A percentile compares a stretch with the other conserved stretches of the same genome.
phyloP scores from a whole-genome alignment of 2,113 vertebrate species.

The Halichoerus grypus region DNA sequence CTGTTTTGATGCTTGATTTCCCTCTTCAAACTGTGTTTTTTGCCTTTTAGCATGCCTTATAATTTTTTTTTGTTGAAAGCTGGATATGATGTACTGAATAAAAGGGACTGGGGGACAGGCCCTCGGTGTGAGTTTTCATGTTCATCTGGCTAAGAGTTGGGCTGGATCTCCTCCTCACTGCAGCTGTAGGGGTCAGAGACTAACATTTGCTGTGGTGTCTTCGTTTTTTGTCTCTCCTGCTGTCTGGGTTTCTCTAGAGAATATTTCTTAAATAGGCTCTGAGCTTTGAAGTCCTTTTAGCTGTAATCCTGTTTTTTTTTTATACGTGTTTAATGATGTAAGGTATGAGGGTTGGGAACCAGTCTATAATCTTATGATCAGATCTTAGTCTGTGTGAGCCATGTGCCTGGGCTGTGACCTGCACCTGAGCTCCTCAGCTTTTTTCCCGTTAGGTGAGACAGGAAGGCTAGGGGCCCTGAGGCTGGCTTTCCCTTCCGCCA shows the following conservation, averaged over 20 bases:
- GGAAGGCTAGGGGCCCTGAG: fast-evolving
- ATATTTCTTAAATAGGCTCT: background rate
- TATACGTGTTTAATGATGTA: no score
- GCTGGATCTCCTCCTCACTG: no score
- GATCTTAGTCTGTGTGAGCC: background rate
- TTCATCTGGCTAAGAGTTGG: background rate
- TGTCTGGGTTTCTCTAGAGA: background rate
- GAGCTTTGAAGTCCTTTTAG: background rate
- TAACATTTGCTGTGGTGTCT: background rate
- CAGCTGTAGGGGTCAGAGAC: background rate
- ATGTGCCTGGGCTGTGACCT: background rate
- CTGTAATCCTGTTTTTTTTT: background rate
- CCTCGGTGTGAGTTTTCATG: background rate
- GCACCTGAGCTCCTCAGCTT: background rate
- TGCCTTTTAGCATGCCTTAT: background rate
- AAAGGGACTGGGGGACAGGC: background rate
- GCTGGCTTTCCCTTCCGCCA: background rate
- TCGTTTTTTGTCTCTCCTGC: background rate
- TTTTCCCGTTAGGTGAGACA: no score
- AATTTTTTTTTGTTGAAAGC: background rate
- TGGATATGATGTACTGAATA: background rate
- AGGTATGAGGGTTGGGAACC: background rate
- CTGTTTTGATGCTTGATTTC: background rate
- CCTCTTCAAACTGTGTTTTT: no score
- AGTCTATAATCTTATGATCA: fast-evolving